These are phyloP conservation scores for Nephotettix cincticeps DNA, from an alignment of 1,140 invertebrate species.

Conservation along the genomic window DNA sequence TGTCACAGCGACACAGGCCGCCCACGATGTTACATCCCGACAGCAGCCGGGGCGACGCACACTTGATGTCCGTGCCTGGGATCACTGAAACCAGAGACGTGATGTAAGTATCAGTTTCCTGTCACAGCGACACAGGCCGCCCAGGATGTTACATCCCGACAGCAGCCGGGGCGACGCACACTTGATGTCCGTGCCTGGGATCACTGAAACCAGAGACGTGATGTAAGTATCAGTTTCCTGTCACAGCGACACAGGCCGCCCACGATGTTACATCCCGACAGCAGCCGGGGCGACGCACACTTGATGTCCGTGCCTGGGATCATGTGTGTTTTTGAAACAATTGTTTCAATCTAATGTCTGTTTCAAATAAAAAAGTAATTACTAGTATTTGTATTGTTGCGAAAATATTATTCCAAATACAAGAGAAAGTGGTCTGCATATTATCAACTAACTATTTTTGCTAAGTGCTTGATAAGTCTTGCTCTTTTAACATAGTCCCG, in stretches of 20 bases:
- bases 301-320: slow-evolving; percentile 33
- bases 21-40: slow-evolving; percentile 39
- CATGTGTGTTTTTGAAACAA: too few species aligned
- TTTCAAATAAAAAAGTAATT: too few species aligned
- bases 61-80: slow-evolving; percentile 34
- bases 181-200: slow-evolving; percentile 33
- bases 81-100: slow-evolving; percentile 29
- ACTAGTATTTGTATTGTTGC: too few species aligned
- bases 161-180: slow-evolving; percentile 23
- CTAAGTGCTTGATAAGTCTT: too few species aligned
- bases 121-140: slow-evolving; percentile 35
- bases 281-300: slow-evolving; percentile 19
- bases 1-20: slow-evolving; percentile 35
- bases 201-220: slow-evolving; percentile 30
- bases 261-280: slow-evolving; percentile 39
- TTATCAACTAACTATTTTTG: too few species aligned
- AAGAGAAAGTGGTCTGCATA: too few species aligned
- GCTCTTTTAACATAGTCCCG: too few species aligned
- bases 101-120: not conserved
- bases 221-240: slow-evolving; percentile 27
- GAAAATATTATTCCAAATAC: too few species aligned
- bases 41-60: slow-evolving; percentile 14
- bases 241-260: slow-evolving; percentile 36
- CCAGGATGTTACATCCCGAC: slow-evolving; percentile 39
- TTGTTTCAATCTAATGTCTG: too few species aligned